phyloP scores from a whole-genome alignment of 2,888 invertebrate species.

The Apodemia duryi region DNA sequence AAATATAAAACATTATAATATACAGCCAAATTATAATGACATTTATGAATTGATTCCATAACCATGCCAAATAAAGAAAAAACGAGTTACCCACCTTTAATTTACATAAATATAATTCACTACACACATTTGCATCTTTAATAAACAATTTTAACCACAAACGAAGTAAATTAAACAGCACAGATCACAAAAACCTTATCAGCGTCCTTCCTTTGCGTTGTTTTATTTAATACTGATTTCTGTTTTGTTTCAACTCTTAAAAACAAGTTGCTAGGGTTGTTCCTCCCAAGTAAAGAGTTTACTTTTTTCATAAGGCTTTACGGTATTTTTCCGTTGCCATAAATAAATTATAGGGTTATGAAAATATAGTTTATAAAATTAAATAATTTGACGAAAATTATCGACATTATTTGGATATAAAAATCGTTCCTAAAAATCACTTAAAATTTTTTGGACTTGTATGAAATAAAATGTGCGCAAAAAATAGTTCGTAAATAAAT shows the following conservation, averaged over 20 bases:
- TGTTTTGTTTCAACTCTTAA: slow-evolving; percentile 6
- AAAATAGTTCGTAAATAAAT: slow-evolving; percentile 24
- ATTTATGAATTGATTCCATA: not conserved
- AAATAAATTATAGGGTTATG: not conserved
- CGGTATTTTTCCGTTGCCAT: not conserved
- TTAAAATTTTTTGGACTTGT: slow-evolving; percentile 21
- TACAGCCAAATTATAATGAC: not conserved
- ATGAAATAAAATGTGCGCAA: slow-evolving; percentile 20
- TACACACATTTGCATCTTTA: not conserved
- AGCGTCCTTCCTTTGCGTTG: not conserved
- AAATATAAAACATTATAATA: not conserved
- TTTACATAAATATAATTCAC: not conserved
- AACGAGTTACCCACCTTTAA: not conserved
- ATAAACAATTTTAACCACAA: not conserved
- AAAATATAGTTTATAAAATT: too few relatives aligned
- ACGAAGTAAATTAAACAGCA: not conserved
- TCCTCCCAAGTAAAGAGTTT: not conserved
- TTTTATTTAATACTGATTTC: slow-evolving; percentile 8
- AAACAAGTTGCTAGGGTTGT: slow-evolving; percentile 6
- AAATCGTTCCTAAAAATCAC: not conserved
- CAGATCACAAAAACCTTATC: not conserved
- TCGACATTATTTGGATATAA: too few relatives aligned
- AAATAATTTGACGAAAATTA: too few relatives aligned
- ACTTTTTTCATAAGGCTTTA: not conserved
- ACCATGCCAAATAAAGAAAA: not conserved